phyloP scores from a whole-genome alignment of 2,888 invertebrate genomes.

The Campoletis raptor region DNA sequence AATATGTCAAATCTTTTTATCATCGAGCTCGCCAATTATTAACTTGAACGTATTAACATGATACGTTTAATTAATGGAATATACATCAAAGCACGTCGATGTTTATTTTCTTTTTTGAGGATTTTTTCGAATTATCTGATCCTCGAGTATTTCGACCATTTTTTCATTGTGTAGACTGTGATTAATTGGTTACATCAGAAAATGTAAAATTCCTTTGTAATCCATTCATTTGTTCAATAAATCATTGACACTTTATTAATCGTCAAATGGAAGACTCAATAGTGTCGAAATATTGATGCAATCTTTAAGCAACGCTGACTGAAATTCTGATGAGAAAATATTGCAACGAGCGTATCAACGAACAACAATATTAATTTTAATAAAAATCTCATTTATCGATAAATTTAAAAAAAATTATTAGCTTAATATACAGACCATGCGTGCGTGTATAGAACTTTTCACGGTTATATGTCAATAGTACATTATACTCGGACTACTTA shows the following conservation, averaged over 20 bases:
- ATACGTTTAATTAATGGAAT: background rate
- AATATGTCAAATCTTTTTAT: constrained; percentile 10
- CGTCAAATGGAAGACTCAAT: background rate
- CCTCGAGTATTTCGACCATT: background rate
- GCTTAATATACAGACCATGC: background rate
- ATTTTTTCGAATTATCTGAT: background rate
- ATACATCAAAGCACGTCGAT: background rate
- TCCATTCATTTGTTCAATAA: background rate
- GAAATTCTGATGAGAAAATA: background rate
- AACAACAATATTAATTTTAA: background rate
- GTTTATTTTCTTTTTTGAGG: background rate
- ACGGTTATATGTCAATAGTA: background rate
- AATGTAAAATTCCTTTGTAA: too few relatives aligned
- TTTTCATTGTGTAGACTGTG: background rate
- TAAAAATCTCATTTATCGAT: background rate
- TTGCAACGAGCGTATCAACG: background rate
- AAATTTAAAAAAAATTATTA: background rate
- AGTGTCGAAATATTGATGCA: background rate
- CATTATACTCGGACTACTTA: background rate
- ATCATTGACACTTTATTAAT: background rate
- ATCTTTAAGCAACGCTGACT: background rate
- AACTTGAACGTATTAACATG: background rate
- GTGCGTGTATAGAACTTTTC: background rate
- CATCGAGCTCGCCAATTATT: background rate
- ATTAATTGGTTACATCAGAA: background rate